Evolutionary conservation across 1,140 invertebrate species (phyloP), one percentile per base, ranked within the genome.

Genomic region (Tribolium madens): DNA sequence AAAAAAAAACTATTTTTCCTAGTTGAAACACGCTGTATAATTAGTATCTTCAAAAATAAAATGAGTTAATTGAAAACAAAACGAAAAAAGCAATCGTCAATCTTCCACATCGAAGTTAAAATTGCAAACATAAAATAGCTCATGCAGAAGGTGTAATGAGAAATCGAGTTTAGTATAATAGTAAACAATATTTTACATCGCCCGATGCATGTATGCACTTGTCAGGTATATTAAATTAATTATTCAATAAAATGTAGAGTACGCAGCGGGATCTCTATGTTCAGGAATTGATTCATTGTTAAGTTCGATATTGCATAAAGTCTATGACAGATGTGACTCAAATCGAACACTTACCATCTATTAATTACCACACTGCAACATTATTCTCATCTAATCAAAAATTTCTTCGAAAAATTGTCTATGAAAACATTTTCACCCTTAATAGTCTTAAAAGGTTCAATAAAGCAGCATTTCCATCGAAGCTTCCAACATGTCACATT

Each of bases 191-290:
- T 74, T 53, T 53, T 36, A 74, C 72, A 57, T 33, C 36, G n/a
- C 10, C 18, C 47, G 31, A 4, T 57, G 72, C 72, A 53, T 73
- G 71, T 73, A 47, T 75, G 73, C 60, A 75, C 53, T 75, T 75
- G 73, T 75, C 73, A 75, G 73, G 73, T 75, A 75, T 75, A 75
- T 60, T 72, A 79, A 79, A 79, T 79, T 79, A 79, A 79, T 79
- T 79, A 79, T 79, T 79, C 76, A 79, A 79, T 79, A 79, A 79
- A 79, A 79, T 79, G 78, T 79, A 42, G 78, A 79, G 75, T 79
- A 75, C 75, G 70, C 78, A 73, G 71, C 47, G 48, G 71, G 71
- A 52, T 73, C 71, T 73, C 47, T 18, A 33, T 52, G 47, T 52
- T 73, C 47, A 10, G 69, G 70, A 77, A 79, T 79, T 79, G 78